Percentiles rank a stretch among this genome's conserved stretches.
phyloP scores from a whole-genome alignment of 2,888 invertebrate genomes.

The Xanthia icteritia region DNA sequence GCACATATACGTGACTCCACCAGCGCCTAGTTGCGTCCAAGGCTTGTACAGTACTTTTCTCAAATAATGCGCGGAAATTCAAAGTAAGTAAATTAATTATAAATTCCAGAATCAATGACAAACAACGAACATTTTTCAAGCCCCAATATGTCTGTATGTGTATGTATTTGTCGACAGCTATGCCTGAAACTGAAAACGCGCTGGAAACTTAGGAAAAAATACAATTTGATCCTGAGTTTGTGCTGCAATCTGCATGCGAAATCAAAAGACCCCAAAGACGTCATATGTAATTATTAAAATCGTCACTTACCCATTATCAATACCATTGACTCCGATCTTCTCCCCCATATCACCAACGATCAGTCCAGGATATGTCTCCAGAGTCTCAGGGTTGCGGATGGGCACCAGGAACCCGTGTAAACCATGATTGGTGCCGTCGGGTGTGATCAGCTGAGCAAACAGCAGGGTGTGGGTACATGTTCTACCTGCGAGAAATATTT shows the following conservation, averaged over 20 bases:
- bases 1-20: too few species aligned
- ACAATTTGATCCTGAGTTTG: neutral
- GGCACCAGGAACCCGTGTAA: constrained; percentile 97
- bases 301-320: constrained; percentile 95
- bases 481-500: constrained; percentile 89
- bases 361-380: constrained; percentile 95
- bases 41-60: too few species aligned
- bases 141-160: too few species aligned
- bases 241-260: neutral
- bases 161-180: neutral
- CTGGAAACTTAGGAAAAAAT: neutral
- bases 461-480: constrained; percentile 96
- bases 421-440: constrained; percentile 94
- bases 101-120: too few species aligned
- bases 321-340: constrained; percentile 97
- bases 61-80: too few species aligned
- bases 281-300: neutral
- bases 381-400: constrained; percentile 94
- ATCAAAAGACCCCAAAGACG: neutral
- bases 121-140: too few species aligned
- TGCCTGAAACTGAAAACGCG: too few species aligned
- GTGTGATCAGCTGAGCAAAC: constrained; percentile 96
- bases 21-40: too few species aligned
- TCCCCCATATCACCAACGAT: constrained; percentile 98
- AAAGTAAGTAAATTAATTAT: too few species aligned